Base-by-base conservation (phyloP, 2,888 invertebrate genomes). In the Sinodicranocentrus sp. region DNA sequence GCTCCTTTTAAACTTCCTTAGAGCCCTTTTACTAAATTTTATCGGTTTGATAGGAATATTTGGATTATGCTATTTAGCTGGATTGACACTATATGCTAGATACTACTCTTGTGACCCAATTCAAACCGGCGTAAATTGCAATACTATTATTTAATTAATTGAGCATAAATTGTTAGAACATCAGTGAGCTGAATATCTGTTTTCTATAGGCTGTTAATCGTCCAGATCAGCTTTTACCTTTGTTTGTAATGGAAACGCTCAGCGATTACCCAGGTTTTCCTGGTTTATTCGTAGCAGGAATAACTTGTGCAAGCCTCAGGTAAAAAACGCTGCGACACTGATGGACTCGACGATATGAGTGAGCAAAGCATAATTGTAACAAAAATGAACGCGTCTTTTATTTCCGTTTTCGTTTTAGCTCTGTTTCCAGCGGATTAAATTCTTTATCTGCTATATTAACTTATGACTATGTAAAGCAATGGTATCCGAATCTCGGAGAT, bases 61-160 rank as follows among this genome's bases (percentile, higher is more conserved):
- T 39, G 33, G 26, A 3, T 33, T 86, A 1, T 84, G 84, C 26
- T 84, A 80, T 19, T 23, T 80, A 8, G 61, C 77, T 43, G 86
- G 86, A 13, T 61, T 86, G n/a, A 65, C 80, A 5, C 17, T 86
- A 5, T 86, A 80, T 68, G 84, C 86, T 0, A 84, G 82, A 54
- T 86, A 82, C 44, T 76, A 76, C n/a, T 63, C 26, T 10, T 86
- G 86, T 61, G 82, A 86, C 65, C 86, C 86, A 1, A 28, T 85
- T 2, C 57, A 59, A 78, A 68, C 68, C 0, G 77, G 82, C 25
- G 84, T 84, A n/a, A n/a, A n/a, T n/a, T n/a, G n/a, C n/a, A n/a
- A n/a, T n/a, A n/a, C n/a, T n/a, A n/a, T n/a, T n/a, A n/a, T n/a
- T n/a, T n/a, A n/a, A n/a, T n/a, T n/a, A n/a, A n/a, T n/a, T n/a